Base-by-base conservation (phyloP, 2,797 vertebrate genomes). In the Danio aesculapii region DNA sequence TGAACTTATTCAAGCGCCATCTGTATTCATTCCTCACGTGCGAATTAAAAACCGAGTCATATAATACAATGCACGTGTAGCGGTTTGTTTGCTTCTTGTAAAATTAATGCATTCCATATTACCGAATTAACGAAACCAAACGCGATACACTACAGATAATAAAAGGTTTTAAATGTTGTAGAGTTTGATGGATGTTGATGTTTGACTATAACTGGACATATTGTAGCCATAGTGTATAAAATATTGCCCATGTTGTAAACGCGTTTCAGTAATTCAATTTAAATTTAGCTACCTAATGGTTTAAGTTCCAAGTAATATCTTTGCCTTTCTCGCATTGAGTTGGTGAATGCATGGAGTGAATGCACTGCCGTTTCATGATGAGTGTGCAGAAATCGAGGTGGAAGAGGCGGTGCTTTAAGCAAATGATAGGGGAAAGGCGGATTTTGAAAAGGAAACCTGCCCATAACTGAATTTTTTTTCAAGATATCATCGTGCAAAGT, bases 311-410 rank as follows among this genome's bases (percentile, higher is more conserved):
- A 1, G 10, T 13, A 14, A 13, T 16, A 44, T 16, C 2, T 4
- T 21, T 41, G 6, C 13, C 17, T 5, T 44, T 67, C 19, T 16
- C 16, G 10, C n/a, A 49, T n/a, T 47, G 2, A 30, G 55, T 10
- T n/a, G 14, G 5, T 0, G 39, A 44, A 30, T 30, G 30, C 30
- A 30, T 30, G 30, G 30, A 30, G 30, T 30, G 57, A 49, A 8
- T 17, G 6, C 8, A 57, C 8, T 19, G 55, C 30, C 19, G 21
- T n/a, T 2, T 63, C 77, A 79, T 30, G 3, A 11, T 79, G 68
- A 79, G 47, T 79, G 44, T 63, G 77, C 77, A 72, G 87, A 90
- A 79, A 62, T 30, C 30, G 30, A 30, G 30, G 13, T 82, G 21
- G 2, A 8, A 43, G 14, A 30, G 46, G 21, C 16, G 44, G 41